Conservation (phyloP, 1,140 invertebrate species). For the Nilaparvata lugens region DNA sequence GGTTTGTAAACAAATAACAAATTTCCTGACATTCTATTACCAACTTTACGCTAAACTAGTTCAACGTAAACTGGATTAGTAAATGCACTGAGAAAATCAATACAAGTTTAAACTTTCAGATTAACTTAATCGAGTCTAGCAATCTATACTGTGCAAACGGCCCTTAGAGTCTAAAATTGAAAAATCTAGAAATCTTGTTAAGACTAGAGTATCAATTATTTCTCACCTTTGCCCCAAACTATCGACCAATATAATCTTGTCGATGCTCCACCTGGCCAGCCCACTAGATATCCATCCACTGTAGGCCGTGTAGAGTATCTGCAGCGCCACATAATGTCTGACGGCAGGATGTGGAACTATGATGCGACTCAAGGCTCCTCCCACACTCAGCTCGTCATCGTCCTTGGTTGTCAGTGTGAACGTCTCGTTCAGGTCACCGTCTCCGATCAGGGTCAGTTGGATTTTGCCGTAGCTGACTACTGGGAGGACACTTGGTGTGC, state of each 20-base stretch:
- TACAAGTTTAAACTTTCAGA: too few species aligned
- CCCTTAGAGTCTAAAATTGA: too few species aligned
- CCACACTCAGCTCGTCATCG: constrained; percentile 63
- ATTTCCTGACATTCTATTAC: too few species aligned
- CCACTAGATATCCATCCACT: constrained; percentile 87
- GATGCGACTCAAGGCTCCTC: constrained; percentile 62
- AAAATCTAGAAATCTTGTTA: too few species aligned
- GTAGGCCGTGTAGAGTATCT: constrained; percentile 79
- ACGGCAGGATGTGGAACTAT: constrained; percentile 81
- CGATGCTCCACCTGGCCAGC: constrained; percentile 62
- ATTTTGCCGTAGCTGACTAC: constrained; percentile 70
- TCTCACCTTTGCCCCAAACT: constrained; percentile 69
- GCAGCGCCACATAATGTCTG: constrained; percentile 54
- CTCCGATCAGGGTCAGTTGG: constrained; percentile 71
- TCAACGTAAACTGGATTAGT: too few species aligned
- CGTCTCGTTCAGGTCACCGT: constrained; percentile 74
- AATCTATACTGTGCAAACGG: too few species aligned
- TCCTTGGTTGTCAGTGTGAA: constrained; percentile 79
- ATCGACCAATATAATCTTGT: constrained; percentile 74
- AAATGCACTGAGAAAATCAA: too few species aligned
- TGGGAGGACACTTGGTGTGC: constrained; percentile 51
- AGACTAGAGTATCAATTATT: too few species aligned
- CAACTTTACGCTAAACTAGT: too few species aligned
- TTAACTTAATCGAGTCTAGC: too few species aligned
- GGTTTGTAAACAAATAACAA: too few species aligned